Evolutionary conservation across 2,113 vertebrate genomes (phyloP).

Genomic region (Ia io): DNA sequence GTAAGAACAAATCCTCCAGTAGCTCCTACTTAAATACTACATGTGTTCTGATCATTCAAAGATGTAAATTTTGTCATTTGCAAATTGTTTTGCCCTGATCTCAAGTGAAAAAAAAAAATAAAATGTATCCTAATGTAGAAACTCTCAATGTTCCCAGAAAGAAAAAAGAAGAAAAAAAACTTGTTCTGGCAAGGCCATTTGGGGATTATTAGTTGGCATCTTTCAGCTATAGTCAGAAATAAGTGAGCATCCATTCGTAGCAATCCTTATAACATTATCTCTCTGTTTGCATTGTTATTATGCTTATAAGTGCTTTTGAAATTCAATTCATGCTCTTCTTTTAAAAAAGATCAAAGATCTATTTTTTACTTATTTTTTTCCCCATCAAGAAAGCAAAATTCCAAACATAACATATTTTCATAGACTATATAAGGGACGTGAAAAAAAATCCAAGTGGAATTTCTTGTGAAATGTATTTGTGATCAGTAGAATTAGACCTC

Average conservation of each 20-base stretch:
- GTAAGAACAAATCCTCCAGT: neutral
- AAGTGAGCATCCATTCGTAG: constrained; percentile 39
- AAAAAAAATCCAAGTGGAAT: neutral
- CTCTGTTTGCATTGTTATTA: constrained; percentile 63
- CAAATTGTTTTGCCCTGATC: neutral
- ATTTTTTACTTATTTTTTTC: constrained; percentile 43
- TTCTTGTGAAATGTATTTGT: constrained; percentile 45
- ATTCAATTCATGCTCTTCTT: constrained; percentile 52
- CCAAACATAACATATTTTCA: constrained; percentile 45
- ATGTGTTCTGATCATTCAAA: neutral
- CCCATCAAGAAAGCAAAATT: constrained; percentile 46
- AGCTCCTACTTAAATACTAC: neutral
- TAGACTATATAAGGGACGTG: constrained; percentile 17
- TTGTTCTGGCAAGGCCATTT: constrained; percentile 49
- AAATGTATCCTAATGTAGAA: constrained; percentile 3
- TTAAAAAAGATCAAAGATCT: constrained; percentile 60
- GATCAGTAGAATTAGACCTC: constrained; percentile 44
- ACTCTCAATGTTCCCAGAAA: constrained; percentile 40
- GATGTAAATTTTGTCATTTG: constrained; percentile 13
- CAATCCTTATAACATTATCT: constrained; percentile 32
- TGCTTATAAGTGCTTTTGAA: constrained; percentile 66
- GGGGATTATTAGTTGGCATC: constrained; percentile 42
- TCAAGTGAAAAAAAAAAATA: constrained; percentile 41
- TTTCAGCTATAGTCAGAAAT: constrained; percentile 60
- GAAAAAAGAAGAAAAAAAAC: constrained; percentile 71